phyloP scores from a whole-genome alignment of 2,113 vertebrate genomes.

The Embiotoca jacksoni region DNA sequence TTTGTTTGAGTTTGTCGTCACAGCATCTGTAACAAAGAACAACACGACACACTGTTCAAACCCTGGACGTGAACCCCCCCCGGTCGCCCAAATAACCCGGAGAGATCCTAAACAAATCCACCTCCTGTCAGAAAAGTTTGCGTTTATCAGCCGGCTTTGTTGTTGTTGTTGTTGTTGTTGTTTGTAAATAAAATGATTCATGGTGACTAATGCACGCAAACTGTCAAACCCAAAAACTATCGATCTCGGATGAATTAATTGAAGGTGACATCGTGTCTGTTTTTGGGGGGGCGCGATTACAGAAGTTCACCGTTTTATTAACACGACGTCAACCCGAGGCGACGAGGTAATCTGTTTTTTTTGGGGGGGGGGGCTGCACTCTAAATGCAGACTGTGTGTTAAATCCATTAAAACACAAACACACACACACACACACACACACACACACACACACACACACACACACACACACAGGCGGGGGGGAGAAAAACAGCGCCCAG shows the following conservation, averaged over 20 bases:
- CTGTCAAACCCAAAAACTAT: constrained; percentile 64
- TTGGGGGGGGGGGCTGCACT: constrained; percentile 24
- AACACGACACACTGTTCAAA: too few species aligned
- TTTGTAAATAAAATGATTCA: constrained; percentile 46
- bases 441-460: too few species aligned
- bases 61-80: too few species aligned
- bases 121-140: background rate
- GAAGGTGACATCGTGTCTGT: constrained; percentile 70
- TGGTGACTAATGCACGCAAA: constrained; percentile 43
- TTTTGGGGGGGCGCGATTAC: constrained; percentile 54
- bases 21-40: too few species aligned
- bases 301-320: constrained; percentile 77
- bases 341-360: constrained; percentile 72
- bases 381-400: constrained; percentile 78
- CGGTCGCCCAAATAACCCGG: background rate
- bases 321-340: constrained; percentile 71
- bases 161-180: constrained; percentile 30
- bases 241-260: constrained; percentile 75
- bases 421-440: background rate
- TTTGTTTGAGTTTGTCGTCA: too few species aligned
- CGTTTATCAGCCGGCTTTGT: constrained; percentile 19
- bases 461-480: constrained; percentile 24
- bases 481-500: constrained; percentile 58
- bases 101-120: background rate
- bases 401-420: constrained; percentile 74